These are phyloP conservation scores for Callipepla californica DNA, from an alignment of 2,113 vertebrate genomes.

Conservation along the genomic window DNA sequence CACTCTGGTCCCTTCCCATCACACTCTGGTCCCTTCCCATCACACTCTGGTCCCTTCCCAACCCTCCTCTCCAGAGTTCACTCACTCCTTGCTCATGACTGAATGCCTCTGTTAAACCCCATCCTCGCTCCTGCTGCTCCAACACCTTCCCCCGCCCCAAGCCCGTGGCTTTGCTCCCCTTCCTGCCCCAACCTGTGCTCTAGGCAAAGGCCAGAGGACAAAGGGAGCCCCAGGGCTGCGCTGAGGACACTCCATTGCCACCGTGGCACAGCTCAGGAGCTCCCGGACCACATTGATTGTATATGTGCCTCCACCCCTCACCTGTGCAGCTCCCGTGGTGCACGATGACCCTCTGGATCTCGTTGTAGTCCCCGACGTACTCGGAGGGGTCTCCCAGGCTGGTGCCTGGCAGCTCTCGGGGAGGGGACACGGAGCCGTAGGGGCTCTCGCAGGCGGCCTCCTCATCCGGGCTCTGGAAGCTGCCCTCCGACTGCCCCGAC, in stretches of 20 bases:
- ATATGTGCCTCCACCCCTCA: background rate
- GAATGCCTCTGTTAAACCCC: background rate
- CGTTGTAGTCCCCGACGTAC: conserved; percentile 33
- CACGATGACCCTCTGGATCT: conserved; percentile 74
- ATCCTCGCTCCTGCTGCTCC: background rate
- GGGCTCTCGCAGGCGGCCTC: conserved; percentile 62
- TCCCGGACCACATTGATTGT: rapidly evolving
- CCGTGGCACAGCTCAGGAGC: background rate
- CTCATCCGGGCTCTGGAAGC: conserved; percentile 60
- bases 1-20: background rate
- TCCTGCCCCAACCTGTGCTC: background rate
- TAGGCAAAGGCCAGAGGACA: background rate
- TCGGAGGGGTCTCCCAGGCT: conserved; percentile 39
- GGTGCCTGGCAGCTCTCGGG: conserved; percentile 37
- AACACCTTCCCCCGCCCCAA: background rate
- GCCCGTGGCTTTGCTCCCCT: background rate
- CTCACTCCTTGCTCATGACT: background rate
- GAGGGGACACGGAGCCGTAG: conserved; percentile 49
- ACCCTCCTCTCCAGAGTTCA: background rate
- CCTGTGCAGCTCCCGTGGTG: conserved; percentile 68
- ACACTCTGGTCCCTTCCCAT: background rate
- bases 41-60: no score
- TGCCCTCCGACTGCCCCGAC: conserved; percentile 62
- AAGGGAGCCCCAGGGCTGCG: background rate
- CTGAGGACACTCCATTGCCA: background rate